phyloP scores from a whole-genome alignment of 2,113 vertebrate species.

The Urocynchramus pylzowi region DNA sequence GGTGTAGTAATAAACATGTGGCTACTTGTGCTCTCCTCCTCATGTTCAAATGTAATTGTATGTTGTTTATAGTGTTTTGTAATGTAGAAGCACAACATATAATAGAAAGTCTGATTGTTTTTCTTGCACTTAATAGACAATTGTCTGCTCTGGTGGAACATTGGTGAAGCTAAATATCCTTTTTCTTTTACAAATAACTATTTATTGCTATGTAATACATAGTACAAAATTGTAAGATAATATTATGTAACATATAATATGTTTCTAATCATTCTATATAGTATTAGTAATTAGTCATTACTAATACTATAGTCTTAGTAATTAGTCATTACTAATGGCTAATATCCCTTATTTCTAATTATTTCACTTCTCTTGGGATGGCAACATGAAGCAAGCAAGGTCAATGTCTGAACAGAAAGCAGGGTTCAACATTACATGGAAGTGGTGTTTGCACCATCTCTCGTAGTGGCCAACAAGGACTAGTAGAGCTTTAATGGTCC shows the following conservation, averaged over 20 bases:
- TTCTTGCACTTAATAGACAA: not conserved
- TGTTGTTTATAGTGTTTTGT: not conserved
- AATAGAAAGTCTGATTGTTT: not conserved
- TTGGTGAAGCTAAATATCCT: not conserved
- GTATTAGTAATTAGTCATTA: too few relatives aligned
- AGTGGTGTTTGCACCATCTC: not conserved
- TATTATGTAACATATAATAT: not conserved
- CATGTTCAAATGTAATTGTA: not conserved
- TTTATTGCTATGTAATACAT: not conserved
- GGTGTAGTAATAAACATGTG: not conserved
- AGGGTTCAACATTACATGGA: not conserved
- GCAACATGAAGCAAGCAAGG: not conserved
- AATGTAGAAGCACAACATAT: not conserved
- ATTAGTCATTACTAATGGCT: not conserved
- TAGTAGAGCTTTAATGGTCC: not conserved
- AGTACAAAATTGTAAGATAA: not conserved
- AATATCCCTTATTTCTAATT: not conserved
- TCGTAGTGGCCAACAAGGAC: not conserved
- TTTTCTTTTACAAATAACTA: not conserved
- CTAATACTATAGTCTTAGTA: too few relatives aligned
- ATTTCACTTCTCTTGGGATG: slow-evolving; percentile 20
- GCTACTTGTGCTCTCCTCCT: not conserved
- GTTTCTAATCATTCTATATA: not conserved
- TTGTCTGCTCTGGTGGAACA: not conserved
- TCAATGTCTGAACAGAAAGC: not conserved